Base-by-base conservation (phyloP, 2,888 invertebrate species). In the Coecobrya sp. region DNA sequence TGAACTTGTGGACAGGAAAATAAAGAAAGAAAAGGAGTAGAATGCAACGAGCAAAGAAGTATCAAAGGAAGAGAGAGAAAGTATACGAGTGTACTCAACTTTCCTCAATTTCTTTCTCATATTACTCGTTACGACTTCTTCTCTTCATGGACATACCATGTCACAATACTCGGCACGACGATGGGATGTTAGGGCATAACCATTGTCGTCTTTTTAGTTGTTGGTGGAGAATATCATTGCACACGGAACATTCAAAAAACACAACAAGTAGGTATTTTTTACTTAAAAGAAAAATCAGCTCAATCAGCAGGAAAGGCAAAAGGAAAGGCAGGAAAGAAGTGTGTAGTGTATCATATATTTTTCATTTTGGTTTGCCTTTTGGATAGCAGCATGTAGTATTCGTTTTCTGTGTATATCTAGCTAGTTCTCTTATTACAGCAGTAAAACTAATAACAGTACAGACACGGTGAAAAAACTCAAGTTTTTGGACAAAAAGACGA, bases 231-330 rank as follows among this genome's bases (percentile, higher is more conserved):
- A 55, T 36, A 55, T 16, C n/a, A 55, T 5, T 55, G n/a, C 22
- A n/a, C 62, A n/a, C 19, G 62, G 10, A 16, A 62, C 22, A 19
- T 22, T 62, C 22, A 22, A 73, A 70, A 76, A 76, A 76, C 81
- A 30, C 81, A 81, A 81, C 81, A 81, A 87, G 76, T 76, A 55
- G 87, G 45, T 65, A 79, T 81, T 55, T 81, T 81, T 55, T 30
- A 52, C 36, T 4, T 13, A 52, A 8, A 59, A 59, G 81, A 27
- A 81, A 81, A 81, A 22, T 81, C 55, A 81, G 55, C 81, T 19
- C 36, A 45, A 76, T 79, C 49, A 79, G 62, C 65, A 65, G 65
- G 22, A 22, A 81, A 62, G 11, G 52, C 55, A n/a, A 8, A 45
- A 27, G 52, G 52, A 52, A 59, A 19, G 42, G n/a, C n/a, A 36